Base-by-base conservation (phyloP, 2,113 vertebrate genomes). In the Elgaria multicarinata region DNA sequence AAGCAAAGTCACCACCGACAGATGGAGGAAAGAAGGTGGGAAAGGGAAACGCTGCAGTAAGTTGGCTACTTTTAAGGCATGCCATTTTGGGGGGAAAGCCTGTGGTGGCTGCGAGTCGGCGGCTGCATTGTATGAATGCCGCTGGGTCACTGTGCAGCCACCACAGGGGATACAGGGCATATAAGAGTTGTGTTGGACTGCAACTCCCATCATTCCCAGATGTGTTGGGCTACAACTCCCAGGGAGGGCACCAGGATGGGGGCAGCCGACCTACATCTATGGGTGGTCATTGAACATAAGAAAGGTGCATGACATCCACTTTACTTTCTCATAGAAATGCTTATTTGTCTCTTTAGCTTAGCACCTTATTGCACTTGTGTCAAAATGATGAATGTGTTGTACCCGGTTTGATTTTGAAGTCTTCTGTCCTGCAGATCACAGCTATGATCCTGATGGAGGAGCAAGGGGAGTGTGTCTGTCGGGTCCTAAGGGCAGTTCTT, bases 401-500 rank as follows among this genome's bases (percentile, higher is more conserved):
- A 2, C 7, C 20, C 87, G 85, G 2, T 67, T 81, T 53, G 69
- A 89, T 71, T 80, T 90, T 91, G 80, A 24, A 80, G 72, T 74
- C 50, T n/a, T 28, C 39, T 1, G 81, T 44, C 28, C 78, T 89
- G 66, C 39, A 82, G 87, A 89, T 84, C 18, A 89, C 88, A 84
- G 75, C 2, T 33, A 4, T 0, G 0, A 90, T 81, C 66, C 24
- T 90, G 53, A 85, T 50, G 78, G 6, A 53, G 74, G 44, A 50
- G 36, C 53, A n/a, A 87, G 20, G 84, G 83, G 58, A 83, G 33
- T 78, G 80, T 18, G 26, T 81, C 50, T 77, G 20, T 89, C 83
- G 83, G 22, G 6, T 92, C 93, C 93, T 91, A 90, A 71, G 22
- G 75, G 22, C 12, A 36, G 6, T 85, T 87, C 20, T 89, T 50